Base-by-base conservation (phyloP, 2,113 vertebrate species). In the Cryptotis parvus region DNA sequence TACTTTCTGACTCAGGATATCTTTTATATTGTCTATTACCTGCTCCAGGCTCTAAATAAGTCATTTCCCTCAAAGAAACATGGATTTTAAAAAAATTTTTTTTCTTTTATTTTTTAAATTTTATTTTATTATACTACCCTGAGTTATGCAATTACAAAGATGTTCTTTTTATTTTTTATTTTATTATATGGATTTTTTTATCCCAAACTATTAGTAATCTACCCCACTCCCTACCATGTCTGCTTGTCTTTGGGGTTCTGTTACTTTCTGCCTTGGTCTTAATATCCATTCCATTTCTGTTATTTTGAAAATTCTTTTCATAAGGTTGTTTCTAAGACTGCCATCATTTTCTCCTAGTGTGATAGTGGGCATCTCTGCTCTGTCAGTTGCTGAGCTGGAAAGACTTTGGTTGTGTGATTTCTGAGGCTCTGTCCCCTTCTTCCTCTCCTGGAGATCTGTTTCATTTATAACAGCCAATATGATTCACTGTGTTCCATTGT, bases 251-350 rank as follows among this genome's bases (percentile, higher is more conserved):
- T 43, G 37, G 45, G 69, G 66, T 41, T 66, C 6, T 0, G 0
- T 29, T 81, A 55, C 87, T 74, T 89, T 73, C 26, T 65, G 82
- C 41, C 29, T 79, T 83, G 27, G 41, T 91, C 37, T 82, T 55
- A 87, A 72, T 72, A 90, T 66, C 20, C 8, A 68, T 43, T n/a
- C 92, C 78, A 39, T 61, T 82, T 78, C 63, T 55, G n/a, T 86
- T 73, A 79, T 33, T 81, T 81, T 69, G 75, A 66, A 69, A 77
- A 43, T 84, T 72, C 4, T 87, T 78, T 43, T 90, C 45, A 80
- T 82, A 37, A 76, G 79, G 7, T 58, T 79, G 12, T 78, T 82
- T 86, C 75, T 66, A 81, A 90, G 82, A 78, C 49, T 88, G 65
- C 58, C 55, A 41, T 75, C 75, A 52, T 33, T 14, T 65, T 31